Evolutionary conservation across 2,113 vertebrate species (phyloP).

Genomic region (Mastomys natalensis): DNA sequence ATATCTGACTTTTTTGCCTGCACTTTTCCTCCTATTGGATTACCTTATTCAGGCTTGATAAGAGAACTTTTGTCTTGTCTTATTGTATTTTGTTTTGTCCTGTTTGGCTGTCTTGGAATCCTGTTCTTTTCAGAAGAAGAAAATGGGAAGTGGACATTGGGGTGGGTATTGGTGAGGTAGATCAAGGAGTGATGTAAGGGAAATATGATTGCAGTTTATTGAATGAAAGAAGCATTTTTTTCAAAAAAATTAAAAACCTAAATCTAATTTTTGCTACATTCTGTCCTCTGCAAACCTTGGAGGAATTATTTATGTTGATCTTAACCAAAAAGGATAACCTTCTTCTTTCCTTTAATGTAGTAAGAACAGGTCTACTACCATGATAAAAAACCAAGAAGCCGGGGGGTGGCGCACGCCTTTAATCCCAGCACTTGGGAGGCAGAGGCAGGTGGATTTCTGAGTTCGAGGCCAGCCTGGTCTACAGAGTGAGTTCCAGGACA

Average conservation of each 20-base stretch:
- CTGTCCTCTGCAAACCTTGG: background rate
- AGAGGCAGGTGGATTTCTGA: no score
- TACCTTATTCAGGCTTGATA: background rate
- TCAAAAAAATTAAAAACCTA: background rate
- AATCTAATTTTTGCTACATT: background rate
- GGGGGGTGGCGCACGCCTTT: no score
- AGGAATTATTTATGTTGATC: background rate
- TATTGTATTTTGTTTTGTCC: background rate
- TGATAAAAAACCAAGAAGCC: no score
- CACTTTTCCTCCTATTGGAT: background rate
- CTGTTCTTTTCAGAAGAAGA: background rate
- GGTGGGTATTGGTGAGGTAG: rapidly evolving
- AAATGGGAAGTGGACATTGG: no score
- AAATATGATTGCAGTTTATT: background rate
- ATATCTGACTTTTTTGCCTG: background rate
- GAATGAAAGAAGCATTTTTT: background rate
- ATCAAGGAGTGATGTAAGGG: background rate
- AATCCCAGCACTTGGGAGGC: no score
- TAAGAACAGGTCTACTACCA: background rate
- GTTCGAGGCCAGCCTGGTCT: no score
- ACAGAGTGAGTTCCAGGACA: no score
- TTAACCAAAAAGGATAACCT: background rate
- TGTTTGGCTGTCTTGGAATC: background rate
- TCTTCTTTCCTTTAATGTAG: background rate
- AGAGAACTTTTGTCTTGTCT: background rate